A percentile compares a stretch with the other conserved stretches of the same genome.
Conservation (phyloP, 2,113 vertebrate genomes). For the Lepus americanus region DNA sequence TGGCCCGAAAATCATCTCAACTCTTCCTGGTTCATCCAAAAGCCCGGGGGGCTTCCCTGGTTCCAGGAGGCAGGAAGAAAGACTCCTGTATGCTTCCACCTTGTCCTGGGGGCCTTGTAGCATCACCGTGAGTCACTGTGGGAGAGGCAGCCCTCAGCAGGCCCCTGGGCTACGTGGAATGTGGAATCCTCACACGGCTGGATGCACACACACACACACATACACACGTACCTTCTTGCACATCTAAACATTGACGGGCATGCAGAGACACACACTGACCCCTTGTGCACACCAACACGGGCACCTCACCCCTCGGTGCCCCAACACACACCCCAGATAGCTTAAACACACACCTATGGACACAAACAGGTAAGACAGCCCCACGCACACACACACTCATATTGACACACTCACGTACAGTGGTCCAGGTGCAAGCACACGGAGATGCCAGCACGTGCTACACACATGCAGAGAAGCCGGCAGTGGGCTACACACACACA, state of each 20-base stretch:
- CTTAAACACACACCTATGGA: background rate
- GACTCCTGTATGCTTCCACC: background rate
- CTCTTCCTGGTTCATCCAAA: background rate
- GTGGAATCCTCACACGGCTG: background rate
- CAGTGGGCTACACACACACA: background rate
- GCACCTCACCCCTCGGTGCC: too few species aligned
- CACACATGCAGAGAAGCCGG: background rate
- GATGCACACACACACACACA: background rate
- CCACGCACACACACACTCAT: background rate
- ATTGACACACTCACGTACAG: background rate
- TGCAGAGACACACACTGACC: background rate
- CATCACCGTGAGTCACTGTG: background rate
- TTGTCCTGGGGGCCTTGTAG: background rate
- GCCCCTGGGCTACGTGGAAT: constrained; percentile 54
- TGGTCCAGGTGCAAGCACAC: background rate
- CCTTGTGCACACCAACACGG: background rate
- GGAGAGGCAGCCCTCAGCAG: background rate
- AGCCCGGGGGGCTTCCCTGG: background rate
- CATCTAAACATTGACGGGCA: background rate
- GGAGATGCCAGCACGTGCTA: background rate
- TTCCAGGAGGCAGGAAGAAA: background rate
- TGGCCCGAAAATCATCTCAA: background rate
- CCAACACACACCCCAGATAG: background rate
- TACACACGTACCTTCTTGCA: background rate
- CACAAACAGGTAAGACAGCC: background rate